Evolutionary conservation across 2,888 invertebrate genomes (phyloP).

Genomic region (Drosophila anomelani): DNA sequence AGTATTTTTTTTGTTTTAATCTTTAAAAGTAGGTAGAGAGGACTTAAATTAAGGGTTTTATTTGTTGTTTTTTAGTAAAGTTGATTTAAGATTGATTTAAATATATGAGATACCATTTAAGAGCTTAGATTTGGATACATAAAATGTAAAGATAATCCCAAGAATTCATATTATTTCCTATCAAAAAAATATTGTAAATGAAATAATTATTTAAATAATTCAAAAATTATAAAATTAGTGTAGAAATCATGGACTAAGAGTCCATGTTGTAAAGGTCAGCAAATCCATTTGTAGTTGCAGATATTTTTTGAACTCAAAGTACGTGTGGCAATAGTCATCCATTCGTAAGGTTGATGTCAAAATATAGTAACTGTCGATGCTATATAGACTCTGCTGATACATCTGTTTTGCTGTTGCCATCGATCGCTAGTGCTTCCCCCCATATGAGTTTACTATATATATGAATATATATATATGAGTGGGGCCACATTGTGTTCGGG

Average conservation of each 20-base stretch:
- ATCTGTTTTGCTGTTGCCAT: background rate
- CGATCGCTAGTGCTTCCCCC: background rate
- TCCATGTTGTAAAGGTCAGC: background rate
- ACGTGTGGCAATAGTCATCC: conserved; percentile 15
- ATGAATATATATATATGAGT: conserved; percentile 32
- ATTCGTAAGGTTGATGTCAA: conserved; percentile 19
- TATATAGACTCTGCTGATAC: conserved; percentile 1
- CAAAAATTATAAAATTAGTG: background rate
- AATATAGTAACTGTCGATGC: conserved; percentile 17
- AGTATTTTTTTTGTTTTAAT: background rate
- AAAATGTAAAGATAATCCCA: too few species aligned
- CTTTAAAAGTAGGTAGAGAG: too few species aligned
- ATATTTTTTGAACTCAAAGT: background rate
- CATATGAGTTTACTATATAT: background rate
- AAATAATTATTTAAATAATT: background rate
- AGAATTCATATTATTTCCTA: background rate
- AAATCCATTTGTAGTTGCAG: background rate
- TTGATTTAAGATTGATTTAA: background rate
- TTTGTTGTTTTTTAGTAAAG: background rate
- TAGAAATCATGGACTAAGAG: background rate
- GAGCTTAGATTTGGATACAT: background rate
- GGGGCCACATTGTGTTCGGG: conserved; percentile 45
- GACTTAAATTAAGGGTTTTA: background rate
- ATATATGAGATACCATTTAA: background rate
- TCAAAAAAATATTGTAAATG: background rate